Evolutionary conservation across 2,797 vertebrate genomes (phyloP).

Genomic region (Hybognathus amarus): DNA sequence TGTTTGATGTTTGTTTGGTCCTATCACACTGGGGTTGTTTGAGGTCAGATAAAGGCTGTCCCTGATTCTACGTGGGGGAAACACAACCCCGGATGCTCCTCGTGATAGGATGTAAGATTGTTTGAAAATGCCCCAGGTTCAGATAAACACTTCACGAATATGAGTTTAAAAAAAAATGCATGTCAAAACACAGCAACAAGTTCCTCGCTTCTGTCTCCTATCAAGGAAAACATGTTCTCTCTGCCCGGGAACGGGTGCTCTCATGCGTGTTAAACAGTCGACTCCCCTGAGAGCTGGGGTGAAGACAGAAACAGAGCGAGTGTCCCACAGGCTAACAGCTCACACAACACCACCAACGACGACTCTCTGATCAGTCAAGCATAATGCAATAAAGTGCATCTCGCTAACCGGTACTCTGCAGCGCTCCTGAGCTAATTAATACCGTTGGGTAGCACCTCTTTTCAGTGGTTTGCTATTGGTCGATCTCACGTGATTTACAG

Average conservation of each 20-base stretch:
- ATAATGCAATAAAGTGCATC: constrained; percentile 40
- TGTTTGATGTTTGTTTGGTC: constrained; percentile 51
- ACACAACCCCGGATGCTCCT: constrained; percentile 61
- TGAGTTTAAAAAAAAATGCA: constrained; percentile 51
- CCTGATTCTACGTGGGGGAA: background rate
- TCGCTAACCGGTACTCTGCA: constrained; percentile 11
- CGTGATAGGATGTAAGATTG: constrained; percentile 63
- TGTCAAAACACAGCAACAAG: constrained; percentile 65
- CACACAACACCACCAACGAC: constrained; percentile 8
- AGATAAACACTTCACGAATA: constrained; percentile 56
- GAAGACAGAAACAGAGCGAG: constrained; percentile 45
- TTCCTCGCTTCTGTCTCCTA: constrained; percentile 54
- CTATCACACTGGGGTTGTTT: constrained; percentile 69
- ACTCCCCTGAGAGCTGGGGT: constrained; percentile 55
- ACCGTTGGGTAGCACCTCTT: constrained; percentile 38
- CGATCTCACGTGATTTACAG: background rate
- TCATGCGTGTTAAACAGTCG: constrained; percentile 70
- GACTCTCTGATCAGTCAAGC: constrained; percentile 37
- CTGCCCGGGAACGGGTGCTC: constrained; percentile 57
- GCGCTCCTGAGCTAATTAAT: constrained; percentile 34
- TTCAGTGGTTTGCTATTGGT: constrained; percentile 18
- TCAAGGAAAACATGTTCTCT: constrained; percentile 56
- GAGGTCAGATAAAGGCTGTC: constrained; percentile 67
- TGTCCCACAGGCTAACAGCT: constrained; percentile 38
- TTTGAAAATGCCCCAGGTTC: constrained; percentile 73